Percentiles rank a stretch among this genome's conserved stretches.
Conservation (phyloP, 2,113 vertebrate genomes). For the Ahaetulla prasina region DNA sequence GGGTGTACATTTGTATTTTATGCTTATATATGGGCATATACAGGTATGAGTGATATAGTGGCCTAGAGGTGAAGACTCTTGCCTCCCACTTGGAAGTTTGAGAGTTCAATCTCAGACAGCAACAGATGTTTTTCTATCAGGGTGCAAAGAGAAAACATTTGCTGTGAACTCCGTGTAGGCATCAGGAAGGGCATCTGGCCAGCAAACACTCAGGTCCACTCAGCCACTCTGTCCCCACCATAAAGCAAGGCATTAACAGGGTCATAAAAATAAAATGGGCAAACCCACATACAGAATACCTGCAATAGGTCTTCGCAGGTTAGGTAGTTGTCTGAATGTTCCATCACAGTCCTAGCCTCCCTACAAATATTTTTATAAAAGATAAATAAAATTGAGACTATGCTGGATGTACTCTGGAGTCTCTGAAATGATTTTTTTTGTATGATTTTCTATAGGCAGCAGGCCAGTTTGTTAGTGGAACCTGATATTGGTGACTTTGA, state of each 20-base stretch:
- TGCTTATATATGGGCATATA: not conserved
- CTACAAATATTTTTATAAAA: not conserved
- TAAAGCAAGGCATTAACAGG: not conserved
- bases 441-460: not conserved
- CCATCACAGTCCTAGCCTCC: not conserved
- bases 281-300: not conserved
- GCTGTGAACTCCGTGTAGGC: not conserved
- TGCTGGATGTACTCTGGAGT: not conserved
- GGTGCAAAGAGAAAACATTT: not conserved
- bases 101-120: not conserved
- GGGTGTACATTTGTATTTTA: not conserved
- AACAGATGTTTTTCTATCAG: not conserved
- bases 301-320: not conserved
- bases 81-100: not conserved
- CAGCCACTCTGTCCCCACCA: not conserved
- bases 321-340: not conserved
- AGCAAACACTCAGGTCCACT: not conserved
- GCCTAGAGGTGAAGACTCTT: not conserved
- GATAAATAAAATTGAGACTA: not conserved
- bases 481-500: not conserved
- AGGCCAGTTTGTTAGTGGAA: not conserved
- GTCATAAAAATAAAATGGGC: not conserved
- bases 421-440: not conserved
- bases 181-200: not conserved
- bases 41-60: not conserved